phyloP scores from a whole-genome alignment of 2,113 vertebrate species.

The Chauna torquata region DNA sequence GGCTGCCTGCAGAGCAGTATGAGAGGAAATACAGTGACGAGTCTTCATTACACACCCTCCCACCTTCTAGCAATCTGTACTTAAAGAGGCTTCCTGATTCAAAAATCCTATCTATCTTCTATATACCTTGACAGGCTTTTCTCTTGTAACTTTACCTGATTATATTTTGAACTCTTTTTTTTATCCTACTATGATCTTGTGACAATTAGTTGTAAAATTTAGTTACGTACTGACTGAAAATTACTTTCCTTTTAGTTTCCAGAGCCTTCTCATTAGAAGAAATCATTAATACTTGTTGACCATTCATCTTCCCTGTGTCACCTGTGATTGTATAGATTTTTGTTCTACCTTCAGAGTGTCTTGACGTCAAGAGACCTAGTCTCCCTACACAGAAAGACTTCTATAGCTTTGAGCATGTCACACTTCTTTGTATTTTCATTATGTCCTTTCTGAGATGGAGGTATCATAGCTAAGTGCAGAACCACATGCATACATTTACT shows the following conservation, averaged over 20 bases:
- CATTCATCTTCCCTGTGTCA: not conserved
- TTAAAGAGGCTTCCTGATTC: not conserved
- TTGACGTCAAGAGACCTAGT: not conserved
- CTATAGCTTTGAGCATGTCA: not conserved
- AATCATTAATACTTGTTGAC: not conserved
- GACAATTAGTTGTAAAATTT: not conserved
- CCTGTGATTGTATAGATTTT: not conserved
- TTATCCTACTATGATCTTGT: not conserved
- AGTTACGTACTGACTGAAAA: not conserved
- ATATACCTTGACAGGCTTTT: not conserved
- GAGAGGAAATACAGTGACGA: fast-evolving
- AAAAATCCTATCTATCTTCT: not conserved
- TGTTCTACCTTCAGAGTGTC: not conserved
- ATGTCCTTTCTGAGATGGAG: not conserved
- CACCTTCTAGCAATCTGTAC: not conserved
- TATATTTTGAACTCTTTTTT: not conserved
- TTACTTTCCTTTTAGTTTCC: not conserved
- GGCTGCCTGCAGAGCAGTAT: not conserved
- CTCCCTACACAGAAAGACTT: not conserved
- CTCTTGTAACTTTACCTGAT: not conserved
- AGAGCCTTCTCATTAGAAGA: not conserved
- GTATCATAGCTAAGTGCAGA: not conserved
- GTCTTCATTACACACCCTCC: not conserved
- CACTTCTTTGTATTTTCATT: not conserved
- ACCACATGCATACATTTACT: not conserved